Evolutionary conservation across 2,888 invertebrate genomes (phyloP), one percentile per base, ranked within the genome.

Genomic region (Orthosia gracilis): DNA sequence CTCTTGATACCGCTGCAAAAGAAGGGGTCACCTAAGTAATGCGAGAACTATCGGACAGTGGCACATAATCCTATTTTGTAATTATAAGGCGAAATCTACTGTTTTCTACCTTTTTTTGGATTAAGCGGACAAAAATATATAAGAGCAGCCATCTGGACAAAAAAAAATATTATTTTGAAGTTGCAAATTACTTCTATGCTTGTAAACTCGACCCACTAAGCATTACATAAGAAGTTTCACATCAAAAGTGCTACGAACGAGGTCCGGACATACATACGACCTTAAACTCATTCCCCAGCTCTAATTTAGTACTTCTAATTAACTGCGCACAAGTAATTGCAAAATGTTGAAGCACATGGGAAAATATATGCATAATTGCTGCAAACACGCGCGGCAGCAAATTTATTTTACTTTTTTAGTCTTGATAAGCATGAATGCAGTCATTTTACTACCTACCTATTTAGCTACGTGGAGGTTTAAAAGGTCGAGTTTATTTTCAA

Each of bases 351-450:
- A 58, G 50, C 18, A 45, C 23, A n/a, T 65, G 23, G 17, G 52
- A 66, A 52, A 21, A 11, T 17, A 52, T 61, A 68, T 54, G 52
- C 74, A 69, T 59, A 78, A 54, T 75, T 23, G 21, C 45, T 58
- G 45, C 57, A 47, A 59, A 54, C 69, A 78, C 47, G 58, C 69
- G n/a, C 47, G 12, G 7, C 7, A 69, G 9, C n/a, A n/a, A 47
- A 72, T 52, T 69, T 75, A 54, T 40, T 59, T 47, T 7, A 50
- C 18, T n/a, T 55, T 15, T 26, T 67, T 49, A 57, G 40, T 15
- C 45, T 50, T 54, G 59, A 21, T 59, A 40, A 58, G 3, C 13
- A 59, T 59, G 68, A 45, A 59, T 68, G 78, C 78, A 69, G 18
- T 62, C 45, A 62, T 54, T 78, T 62, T 26, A 13, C n/a, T n/a